Evolutionary conservation across 1,140 invertebrate species (phyloP).

Genomic region (Pseudobourletiella spinata): DNA sequence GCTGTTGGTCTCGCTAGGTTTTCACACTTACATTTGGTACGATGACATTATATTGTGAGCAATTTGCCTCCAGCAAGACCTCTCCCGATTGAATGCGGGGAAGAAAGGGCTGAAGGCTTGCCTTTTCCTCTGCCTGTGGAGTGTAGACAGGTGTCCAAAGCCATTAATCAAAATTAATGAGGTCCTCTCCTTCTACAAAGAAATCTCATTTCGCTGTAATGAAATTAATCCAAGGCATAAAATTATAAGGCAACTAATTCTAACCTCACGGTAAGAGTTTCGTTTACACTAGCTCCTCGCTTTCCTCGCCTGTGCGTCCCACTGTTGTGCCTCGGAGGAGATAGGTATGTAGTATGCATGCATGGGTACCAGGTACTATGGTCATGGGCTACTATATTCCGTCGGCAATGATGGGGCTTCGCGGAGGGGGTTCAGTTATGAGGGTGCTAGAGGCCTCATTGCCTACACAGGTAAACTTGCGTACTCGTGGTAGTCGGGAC

Average conservation of each 20-base stretch:
- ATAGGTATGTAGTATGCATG: too few species aligned
- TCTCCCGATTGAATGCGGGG: background rate
- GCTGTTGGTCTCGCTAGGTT: background rate
- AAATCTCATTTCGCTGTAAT: slow-evolving; percentile 35
- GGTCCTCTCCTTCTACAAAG: slow-evolving; percentile 29
- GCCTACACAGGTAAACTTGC: too few species aligned
- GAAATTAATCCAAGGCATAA: slow-evolving; percentile 34
- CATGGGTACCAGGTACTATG: too few species aligned
- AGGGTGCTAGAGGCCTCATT: too few species aligned
- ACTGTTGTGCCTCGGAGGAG: too few species aligned
- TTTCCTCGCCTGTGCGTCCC: background rate
- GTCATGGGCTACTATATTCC: too few species aligned
- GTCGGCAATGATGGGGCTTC: too few species aligned
- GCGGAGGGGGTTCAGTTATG: too few species aligned
- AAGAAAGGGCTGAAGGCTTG: background rate
- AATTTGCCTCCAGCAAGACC: slow-evolving; percentile 8
- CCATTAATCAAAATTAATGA: slow-evolving; percentile 38
- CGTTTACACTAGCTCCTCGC: slow-evolving; percentile 15
- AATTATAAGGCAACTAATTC: slow-evolving; percentile 25
- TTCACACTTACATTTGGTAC: background rate
- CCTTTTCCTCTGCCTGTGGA: slow-evolving; percentile 9
- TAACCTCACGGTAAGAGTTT: slow-evolving; percentile 15
- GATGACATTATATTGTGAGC: slow-evolving; percentile 5
- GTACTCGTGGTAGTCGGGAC: too few species aligned
- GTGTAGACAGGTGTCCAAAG: slow-evolving; percentile 33